A percentile compares a stretch with the other conserved stretches of the same genome.
Evolutionary conservation across 2,888 invertebrate genomes (phyloP).

Genomic region (Sphinx pinastri): DNA sequence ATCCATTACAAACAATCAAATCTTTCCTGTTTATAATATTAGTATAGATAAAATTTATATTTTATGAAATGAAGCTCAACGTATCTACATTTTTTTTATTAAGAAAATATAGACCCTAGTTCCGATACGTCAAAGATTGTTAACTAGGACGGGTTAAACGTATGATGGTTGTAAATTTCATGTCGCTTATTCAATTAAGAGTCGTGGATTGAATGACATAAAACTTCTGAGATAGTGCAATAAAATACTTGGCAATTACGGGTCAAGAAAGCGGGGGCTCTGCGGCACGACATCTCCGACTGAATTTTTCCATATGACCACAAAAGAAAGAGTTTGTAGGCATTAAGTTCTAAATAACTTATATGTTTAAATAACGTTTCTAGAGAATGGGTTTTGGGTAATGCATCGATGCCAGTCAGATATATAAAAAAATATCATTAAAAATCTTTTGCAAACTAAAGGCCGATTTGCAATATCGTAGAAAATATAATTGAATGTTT

Average conservation of each 20-base stretch:
- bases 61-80: too few species aligned
- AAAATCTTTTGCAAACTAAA: too few species aligned
- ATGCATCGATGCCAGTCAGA: too few species aligned
- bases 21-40: too few species aligned
- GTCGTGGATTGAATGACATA: conserved; percentile 80
- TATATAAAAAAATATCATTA: too few species aligned
- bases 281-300: conserved; percentile 36
- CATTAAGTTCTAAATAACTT: background rate
- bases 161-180: conserved; percentile 79
- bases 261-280: conserved; percentile 65
- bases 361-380: background rate
- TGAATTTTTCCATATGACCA: conserved; percentile 13
- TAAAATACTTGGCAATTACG: conserved; percentile 79
- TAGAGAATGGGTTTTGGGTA: too few species aligned
- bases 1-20: too few species aligned
- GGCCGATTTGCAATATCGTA: too few species aligned
- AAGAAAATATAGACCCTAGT: conserved; percentile 11
- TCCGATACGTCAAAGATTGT: conserved; percentile 57
- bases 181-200: conserved; percentile 81
- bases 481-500: too few species aligned
- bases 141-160: conserved; percentile 70
- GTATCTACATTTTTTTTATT: too few species aligned
- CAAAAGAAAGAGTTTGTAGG: background rate
- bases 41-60: too few species aligned
- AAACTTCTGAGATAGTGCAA: conserved; percentile 78